phyloP scores from a whole-genome alignment of 1,140 invertebrate genomes.

The Cotesia vestalis region DNA sequence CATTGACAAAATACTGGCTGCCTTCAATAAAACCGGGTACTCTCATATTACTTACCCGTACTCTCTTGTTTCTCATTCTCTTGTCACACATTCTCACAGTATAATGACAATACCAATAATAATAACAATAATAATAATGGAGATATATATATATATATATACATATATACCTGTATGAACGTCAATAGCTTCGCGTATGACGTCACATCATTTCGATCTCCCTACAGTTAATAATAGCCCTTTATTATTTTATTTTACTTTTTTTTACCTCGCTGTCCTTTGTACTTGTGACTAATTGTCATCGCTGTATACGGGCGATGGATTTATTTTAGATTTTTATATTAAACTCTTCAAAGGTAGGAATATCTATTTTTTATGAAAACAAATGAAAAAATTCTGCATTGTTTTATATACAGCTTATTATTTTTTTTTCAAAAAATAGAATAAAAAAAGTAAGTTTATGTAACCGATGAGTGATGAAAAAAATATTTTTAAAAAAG shows the following conservation, averaged over 20 bases:
- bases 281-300: slow-evolving; percentile 24
- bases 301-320: not conserved
- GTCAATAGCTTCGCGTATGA: not conserved
- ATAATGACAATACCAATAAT: slow-evolving; percentile 8
- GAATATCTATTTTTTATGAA: too few species aligned
- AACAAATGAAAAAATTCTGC: too few species aligned
- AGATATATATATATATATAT: not conserved
- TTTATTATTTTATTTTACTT: slow-evolving; percentile 17
- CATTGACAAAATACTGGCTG: slow-evolving; percentile 18
- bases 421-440: too few species aligned
- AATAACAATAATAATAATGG: not conserved
- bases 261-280: not conserved
- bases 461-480: too few species aligned
- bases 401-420: too few species aligned
- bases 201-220: slow-evolving; percentile 11
- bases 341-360: too few species aligned
- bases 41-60: slow-evolving; percentile 36
- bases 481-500: too few species aligned
- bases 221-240: slow-evolving; percentile 11
- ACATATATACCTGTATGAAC: too few species aligned
- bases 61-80: slow-evolving; percentile 28
- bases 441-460: too few species aligned
- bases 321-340: not conserved
- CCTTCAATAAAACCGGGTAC: slow-evolving; percentile 20
- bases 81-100: slow-evolving; percentile 9